Evolutionary conservation across 1,140 invertebrate genomes (phyloP).

Genomic region (Heliconius congener): DNA sequence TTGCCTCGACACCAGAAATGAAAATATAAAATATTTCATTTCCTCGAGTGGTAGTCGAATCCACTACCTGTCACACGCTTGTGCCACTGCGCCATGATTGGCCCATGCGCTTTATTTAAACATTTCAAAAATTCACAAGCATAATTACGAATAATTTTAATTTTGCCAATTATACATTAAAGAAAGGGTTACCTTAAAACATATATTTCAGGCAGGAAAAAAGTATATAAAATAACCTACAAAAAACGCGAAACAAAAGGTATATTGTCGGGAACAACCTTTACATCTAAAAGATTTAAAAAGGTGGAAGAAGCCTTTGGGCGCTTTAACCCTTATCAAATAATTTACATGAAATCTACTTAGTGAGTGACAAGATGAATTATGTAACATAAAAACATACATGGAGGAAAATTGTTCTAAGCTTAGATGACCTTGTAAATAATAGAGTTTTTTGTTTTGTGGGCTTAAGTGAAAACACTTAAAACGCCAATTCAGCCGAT

Average conservation of each 20-base stretch:
- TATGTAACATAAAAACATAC: slow-evolving; percentile 26
- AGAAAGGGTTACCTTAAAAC: background rate
- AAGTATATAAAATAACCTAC: background rate
- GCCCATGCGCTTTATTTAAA: too few species aligned
- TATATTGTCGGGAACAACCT: slow-evolving; percentile 33
- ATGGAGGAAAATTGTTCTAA: background rate
- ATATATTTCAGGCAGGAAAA: background rate
- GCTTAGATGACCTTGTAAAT: background rate
- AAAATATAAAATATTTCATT: too few species aligned
- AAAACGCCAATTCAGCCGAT: too few species aligned
- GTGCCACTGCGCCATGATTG: too few species aligned
- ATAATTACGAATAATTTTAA: too few species aligned
- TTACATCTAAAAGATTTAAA: slow-evolving; percentile 49
- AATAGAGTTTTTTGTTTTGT: background rate
- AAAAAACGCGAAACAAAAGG: slow-evolving; percentile 29
- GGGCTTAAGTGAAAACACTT: too few species aligned
- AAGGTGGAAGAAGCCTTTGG: slow-evolving; percentile 40
- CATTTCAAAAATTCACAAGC: too few species aligned
- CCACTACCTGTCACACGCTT: too few species aligned
- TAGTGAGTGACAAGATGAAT: slow-evolving; percentile 48
- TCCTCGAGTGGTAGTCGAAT: too few species aligned
- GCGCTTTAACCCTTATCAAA: slow-evolving; percentile 51
- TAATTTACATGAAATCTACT: slow-evolving; percentile 55
- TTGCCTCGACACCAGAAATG: too few species aligned
- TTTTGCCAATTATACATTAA: background rate